Base-by-base conservation (phyloP, 2,888 invertebrate species). In the Argyresthia albistria region DNA sequence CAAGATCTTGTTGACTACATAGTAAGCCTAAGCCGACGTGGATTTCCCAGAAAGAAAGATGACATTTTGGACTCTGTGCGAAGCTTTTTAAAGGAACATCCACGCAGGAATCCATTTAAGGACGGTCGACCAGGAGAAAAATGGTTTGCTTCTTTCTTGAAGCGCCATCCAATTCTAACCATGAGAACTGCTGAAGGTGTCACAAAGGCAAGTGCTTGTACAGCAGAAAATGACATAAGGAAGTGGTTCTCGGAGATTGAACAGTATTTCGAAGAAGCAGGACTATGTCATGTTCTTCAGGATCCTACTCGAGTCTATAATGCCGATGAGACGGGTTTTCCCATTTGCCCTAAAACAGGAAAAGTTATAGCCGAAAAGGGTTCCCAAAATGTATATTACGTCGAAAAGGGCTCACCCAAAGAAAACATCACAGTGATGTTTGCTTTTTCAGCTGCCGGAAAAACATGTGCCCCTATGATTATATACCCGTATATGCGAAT, bases 391-490 rank as follows among this genome's bases (percentile, higher is more conserved):
- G 36, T 36, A 8, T 36, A 36, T 9, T 7, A 8, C 36, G 36
- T 36, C 9, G 36, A 50, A 42, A 43, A n/a, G 11, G 36, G 15
- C n/a, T 49, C 49, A 8, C 8, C 14, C 36, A 54, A 58, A 47
- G 53, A 54, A 53, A 50, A 50, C 12, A 43, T 54, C 14, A 54
- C 54, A 8, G 50, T 54, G 10, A n/a, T 51, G 15, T 35, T 54
- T 35, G 46, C 54, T 15, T 50, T 45, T 15, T 50, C 45, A 37
- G 54, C 54, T 11, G 46, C 50, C 36, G 50, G 51, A 16, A n/a
- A n/a, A 25, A 12, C 43, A 16, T 45, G 51, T 35, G 46, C 51
- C 46, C 50, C 54, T 2, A 42, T 54, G 42, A 43, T 54, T 14
- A 43, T 54, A 10, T 51, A 51, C 15, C 43, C 51, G n/a, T 43